phyloP scores from a whole-genome alignment of 2,113 vertebrate species.

The Penelope pileata region DNA sequence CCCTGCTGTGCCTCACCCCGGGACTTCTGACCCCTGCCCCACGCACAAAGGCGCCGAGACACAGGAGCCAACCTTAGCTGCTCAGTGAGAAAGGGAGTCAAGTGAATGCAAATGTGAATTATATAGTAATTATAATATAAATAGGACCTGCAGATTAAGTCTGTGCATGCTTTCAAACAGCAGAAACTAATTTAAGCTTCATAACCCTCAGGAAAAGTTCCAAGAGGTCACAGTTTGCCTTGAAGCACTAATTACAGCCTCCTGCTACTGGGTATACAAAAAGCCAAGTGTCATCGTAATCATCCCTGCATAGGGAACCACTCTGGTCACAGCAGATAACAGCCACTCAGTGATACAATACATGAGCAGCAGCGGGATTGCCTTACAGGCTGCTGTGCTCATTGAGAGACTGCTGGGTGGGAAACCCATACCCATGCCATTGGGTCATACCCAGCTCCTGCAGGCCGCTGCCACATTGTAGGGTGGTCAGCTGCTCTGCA shows the following conservation, averaged over 20 bases:
- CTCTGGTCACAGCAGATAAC: slow-evolving; percentile 58
- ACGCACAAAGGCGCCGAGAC: not conserved
- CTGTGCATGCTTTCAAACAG: slow-evolving; percentile 23
- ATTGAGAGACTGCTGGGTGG: not conserved
- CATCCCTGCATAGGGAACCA: not conserved
- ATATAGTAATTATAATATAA: slow-evolving; percentile 44
- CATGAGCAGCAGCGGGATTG: not conserved
- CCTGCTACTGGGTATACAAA: not conserved
- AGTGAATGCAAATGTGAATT: slow-evolving; percentile 51
- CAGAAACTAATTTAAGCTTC: slow-evolving; percentile 30
- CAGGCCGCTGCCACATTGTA: no score
- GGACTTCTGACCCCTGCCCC: slow-evolving; percentile 23
- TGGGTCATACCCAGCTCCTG: not conserved
- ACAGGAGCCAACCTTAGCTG: not conserved
- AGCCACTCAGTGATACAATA: not conserved
- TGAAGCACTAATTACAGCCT: slow-evolving; percentile 34
- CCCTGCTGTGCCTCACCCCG: not conserved
- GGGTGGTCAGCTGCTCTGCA: not conserved
- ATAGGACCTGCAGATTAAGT: slow-evolving; percentile 29
- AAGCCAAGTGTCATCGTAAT: not conserved
- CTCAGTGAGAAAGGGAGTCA: slow-evolving; percentile 15
- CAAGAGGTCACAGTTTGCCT: slow-evolving; percentile 51
- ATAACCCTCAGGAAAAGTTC: slow-evolving; percentile 44
- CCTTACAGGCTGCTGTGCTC: not conserved
- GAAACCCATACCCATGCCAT: not conserved